These are phyloP conservation scores for Barnardius zonarius DNA, from an alignment of 2,113 vertebrate species.

Conservation along the genomic window DNA sequence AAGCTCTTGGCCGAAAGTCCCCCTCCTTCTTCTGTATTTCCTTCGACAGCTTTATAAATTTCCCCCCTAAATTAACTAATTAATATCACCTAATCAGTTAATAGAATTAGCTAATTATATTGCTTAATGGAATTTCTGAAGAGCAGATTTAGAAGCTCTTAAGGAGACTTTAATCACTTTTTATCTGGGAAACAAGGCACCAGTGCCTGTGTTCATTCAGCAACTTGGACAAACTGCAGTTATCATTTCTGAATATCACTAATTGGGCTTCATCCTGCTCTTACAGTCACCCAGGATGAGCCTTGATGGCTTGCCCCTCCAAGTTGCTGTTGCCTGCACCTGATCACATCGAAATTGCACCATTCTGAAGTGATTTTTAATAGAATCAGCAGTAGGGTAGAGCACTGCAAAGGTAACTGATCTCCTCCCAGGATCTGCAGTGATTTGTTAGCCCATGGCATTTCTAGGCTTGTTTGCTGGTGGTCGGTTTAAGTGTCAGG, in stretches of 20 bases:
- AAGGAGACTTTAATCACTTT: conserved; percentile 71
- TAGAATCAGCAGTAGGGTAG: background rate
- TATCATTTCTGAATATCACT: conserved; percentile 36
- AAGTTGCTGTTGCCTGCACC: background rate
- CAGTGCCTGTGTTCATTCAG: conserved; percentile 8
- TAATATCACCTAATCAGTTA: conserved; percentile 74
- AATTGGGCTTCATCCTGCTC: background rate
- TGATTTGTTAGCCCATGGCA: background rate
- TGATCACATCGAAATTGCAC: background rate
- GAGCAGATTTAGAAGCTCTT: conserved; percentile 67
- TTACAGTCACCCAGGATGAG: background rate
- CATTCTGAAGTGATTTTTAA: background rate
- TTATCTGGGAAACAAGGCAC: conserved; percentile 43
- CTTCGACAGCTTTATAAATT: conserved; percentile 58
- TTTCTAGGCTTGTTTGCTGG: background rate
- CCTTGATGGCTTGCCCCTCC: background rate
- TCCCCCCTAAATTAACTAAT: conserved; percentile 66
- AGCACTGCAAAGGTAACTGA: background rate
- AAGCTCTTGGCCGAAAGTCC: conserved; percentile 36
- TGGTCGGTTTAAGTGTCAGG: background rate
- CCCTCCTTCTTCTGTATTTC: conserved; percentile 57
- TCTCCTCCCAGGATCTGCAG: background rate
- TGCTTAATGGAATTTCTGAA: conserved; percentile 70
- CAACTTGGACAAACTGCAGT: background rate
- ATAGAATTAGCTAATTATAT: conserved; percentile 75